Base-by-base conservation (phyloP, 2,113 vertebrate species). In the Leptodactylus fuscus region DNA sequence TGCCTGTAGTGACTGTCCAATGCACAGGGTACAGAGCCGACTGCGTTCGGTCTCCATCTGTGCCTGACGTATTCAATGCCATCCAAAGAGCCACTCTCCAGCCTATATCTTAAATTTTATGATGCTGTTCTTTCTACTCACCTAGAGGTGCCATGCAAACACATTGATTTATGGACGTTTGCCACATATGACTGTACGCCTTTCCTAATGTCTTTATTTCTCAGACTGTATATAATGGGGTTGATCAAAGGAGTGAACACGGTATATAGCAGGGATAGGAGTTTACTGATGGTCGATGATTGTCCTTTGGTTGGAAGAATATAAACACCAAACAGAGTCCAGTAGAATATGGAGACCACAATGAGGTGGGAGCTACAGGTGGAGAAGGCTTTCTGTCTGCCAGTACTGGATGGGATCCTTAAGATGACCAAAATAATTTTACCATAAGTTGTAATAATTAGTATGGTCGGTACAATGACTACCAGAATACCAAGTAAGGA, bases 321-420 rank as follows among this genome's bases (percentile, higher is more conserved):
- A 62, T 62, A 62, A 29, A 62, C 58, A 29, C 24, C 2, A n/a
- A n/a, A n/a, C n/a, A 62, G 9, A 13, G 58, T 62, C 24, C 58
- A 62, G 24, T 29, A 62, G 24, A 62, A 62, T 62, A 62, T 29
- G 24, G 58, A 62, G 58, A 62, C 58, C 9, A 62, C 58, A 27
- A 13, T 62, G 58, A 62, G 58, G 24, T 62, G 58, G 58, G 58
- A 62, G 58, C 58, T 62, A 5, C 58, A 62, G 58, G 58, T 62
- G 58, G 58, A 62, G 58, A 62, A 62, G 58, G 58, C 58, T 48
- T 48, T 48, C 46, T 48, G 55, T 58, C 55, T 58, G 11, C 55
- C 55, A 11, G 22, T 58, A 58, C 5, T 62, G 12, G 58, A 29
- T 62, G 58, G 24, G 3, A 62, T 62, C 11, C 12, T 12, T 29